Percentiles rank a stretch among this genome's conserved stretches.
These are phyloP conservation scores for Dysmachus trigonus DNA, from an alignment of 2,888 invertebrate species.

Conservation along the genomic window DNA sequence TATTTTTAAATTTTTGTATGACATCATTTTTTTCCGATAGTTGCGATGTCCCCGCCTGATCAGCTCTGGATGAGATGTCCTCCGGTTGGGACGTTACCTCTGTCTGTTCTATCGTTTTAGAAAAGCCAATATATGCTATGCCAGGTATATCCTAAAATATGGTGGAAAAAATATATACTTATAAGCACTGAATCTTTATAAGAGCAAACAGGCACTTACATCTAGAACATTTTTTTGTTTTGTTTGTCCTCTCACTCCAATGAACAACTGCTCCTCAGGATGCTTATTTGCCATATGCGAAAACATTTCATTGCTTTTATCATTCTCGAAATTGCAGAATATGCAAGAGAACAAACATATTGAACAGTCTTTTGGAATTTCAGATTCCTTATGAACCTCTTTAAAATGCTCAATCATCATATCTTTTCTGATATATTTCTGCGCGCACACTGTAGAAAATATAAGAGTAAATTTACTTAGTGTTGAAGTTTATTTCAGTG, in stretches of 20 bases:
- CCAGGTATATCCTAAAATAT: background rate
- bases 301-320: background rate
- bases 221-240: background rate
- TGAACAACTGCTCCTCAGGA: background rate
- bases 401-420: background rate
- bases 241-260: background rate
- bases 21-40: background rate
- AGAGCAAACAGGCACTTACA: background rate
- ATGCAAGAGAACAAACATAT: background rate
- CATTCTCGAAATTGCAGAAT: background rate
- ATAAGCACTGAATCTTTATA: background rate
- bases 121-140: background rate
- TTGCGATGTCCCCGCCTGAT: background rate
- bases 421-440: background rate
- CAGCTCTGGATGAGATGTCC: background rate
- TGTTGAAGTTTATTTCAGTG: background rate
- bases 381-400: background rate
- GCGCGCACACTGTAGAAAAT: background rate
- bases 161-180: background rate
- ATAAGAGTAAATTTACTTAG: background rate
- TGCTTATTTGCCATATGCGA: conserved; percentile 1
- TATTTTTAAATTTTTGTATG: background rate
- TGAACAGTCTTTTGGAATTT: background rate
- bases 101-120: background rate
- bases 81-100: background rate